Evolutionary conservation across 37 sponge, comb jelly and placozoan species (phyloP), one percentile per base, ranked within the genome.

Genomic region (Hormiphora californensis): DNA sequence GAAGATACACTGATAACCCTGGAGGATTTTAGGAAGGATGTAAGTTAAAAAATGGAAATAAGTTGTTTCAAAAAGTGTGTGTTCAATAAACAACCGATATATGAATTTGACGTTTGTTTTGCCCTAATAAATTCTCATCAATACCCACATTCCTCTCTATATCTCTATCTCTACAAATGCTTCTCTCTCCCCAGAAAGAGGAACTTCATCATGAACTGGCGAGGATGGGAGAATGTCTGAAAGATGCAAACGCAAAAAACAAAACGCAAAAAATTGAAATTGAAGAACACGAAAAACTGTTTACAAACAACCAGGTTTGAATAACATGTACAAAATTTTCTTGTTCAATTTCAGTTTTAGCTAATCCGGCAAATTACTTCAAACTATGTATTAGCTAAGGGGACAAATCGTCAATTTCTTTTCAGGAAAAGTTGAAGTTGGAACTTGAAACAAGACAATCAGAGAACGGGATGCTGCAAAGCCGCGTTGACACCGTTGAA

Each of bases 21-120:
- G 7, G 81, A 73, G 25, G 81, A 73, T 40, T 73, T 73, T 36
- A 73, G 81, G 25, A 73, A 41, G 25, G 81, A 73, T 73, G 61
- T 57, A 57, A 15, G n/a, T 57, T 17, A 49, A 17, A 49, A 49
- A 49, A 9, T 49, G 53, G 53, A 49, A 49, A 17, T 49, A 49
- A 49, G 53, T n/a, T n/a, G n/a, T n/a, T n/a, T n/a, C n/a, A n/a
- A n/a, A n/a, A n/a, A n/a, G n/a, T n/a, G n/a, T n/a, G n/a, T n/a
- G n/a, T n/a, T n/a, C n/a, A n/a, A n/a, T n/a, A n/a, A n/a, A n/a
- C n/a, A n/a, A n/a, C n/a, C n/a, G 53, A 49, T 15, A 49, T 49
- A 15, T 49, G 9, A 49, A 49, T 49, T 49, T 49, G 15, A 17
- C 12, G 15, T 15, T 49, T 49, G 15, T 17, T 17, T 15, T 49